phyloP scores from a whole-genome alignment of 2,888 invertebrate species.

The Amblyjoppa proteus region DNA sequence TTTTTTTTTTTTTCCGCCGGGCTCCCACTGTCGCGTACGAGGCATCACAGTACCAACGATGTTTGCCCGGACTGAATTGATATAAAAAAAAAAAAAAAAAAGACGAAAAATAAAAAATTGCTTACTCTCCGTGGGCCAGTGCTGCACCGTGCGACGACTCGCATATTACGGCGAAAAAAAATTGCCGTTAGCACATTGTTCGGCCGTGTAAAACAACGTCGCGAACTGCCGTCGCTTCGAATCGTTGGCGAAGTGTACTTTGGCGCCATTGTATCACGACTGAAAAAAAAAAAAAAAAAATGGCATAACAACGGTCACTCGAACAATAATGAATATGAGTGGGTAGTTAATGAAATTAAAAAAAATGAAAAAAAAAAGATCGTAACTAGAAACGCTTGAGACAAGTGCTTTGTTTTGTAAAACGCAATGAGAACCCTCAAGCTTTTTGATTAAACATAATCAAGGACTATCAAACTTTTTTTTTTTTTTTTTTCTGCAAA shows the following conservation, averaged over 20 bases:
- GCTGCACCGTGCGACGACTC: background rate
- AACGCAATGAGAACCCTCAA: background rate
- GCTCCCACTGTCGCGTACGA: background rate
- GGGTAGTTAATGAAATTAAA: background rate
- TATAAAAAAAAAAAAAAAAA: slow-evolving; percentile 47
- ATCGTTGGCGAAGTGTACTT: slow-evolving; percentile 8
- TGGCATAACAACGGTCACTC: slow-evolving; percentile 26
- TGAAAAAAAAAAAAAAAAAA: slow-evolving; percentile 17
- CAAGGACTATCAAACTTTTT: background rate
- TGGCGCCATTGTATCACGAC: background rate
- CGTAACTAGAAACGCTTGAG: background rate
- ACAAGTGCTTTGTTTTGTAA: background rate
- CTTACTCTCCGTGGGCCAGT: background rate
- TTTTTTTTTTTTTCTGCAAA: background rate
- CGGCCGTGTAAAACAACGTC: background rate
- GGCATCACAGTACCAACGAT: background rate
- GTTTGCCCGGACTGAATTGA: slow-evolving; percentile 2
- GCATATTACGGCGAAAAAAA: slow-evolving; percentile 13
- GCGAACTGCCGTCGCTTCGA: background rate
- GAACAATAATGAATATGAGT: background rate
- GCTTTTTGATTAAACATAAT: background rate
- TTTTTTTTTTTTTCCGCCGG: background rate
- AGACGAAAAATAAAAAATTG: slow-evolving; percentile 25
- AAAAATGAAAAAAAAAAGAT: background rate
- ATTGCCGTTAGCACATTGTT: slow-evolving; percentile 20